Evolutionary conservation across 2,888 invertebrate genomes (phyloP).

Genomic region (Taphrorychus bicolor): DNA sequence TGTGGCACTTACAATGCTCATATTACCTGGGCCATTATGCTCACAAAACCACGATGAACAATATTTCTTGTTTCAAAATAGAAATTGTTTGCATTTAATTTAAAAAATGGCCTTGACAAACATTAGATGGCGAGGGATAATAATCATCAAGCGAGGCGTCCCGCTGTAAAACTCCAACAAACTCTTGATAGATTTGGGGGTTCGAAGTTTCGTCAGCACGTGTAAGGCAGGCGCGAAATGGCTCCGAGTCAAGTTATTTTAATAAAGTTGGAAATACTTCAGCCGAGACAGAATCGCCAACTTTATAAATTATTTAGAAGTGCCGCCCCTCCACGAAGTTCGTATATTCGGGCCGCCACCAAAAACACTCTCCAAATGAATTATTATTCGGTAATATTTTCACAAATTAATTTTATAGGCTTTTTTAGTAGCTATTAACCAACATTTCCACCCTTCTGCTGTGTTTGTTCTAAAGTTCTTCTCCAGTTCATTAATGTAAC

Average conservation of each 20-base stretch:
- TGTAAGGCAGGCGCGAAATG: slow-evolving; percentile 24
- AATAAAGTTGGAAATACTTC: slow-evolving; percentile 32
- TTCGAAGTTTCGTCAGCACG: slow-evolving; percentile 30
- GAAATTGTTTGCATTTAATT: too few species aligned
- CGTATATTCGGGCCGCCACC: background rate
- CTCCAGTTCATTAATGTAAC: background rate
- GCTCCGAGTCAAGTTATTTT: slow-evolving; percentile 29
- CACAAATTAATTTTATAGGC: background rate
- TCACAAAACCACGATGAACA: too few species aligned
- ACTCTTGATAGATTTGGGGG: slow-evolving; percentile 18
- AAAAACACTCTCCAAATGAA: background rate
- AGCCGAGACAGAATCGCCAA: slow-evolving; percentile 20
- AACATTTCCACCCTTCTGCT: too few species aligned
- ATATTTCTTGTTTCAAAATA: too few species aligned
- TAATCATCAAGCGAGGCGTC: slow-evolving; percentile 4
- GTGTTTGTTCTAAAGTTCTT: too few species aligned
- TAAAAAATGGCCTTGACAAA: too few species aligned
- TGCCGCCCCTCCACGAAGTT: slow-evolving; percentile 18
- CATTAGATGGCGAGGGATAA: slow-evolving; percentile 14
- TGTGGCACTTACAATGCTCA: too few species aligned
- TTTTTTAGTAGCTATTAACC: background rate
- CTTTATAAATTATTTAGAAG: slow-evolving; percentile 32
- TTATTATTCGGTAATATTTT: background rate
- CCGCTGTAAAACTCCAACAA: slow-evolving; percentile 12
- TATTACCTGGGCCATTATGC: too few species aligned